Evolutionary conservation across 2,113 vertebrate genomes (phyloP), one percentile per base, ranked within the genome.

Genomic region (Corydoras maculifer): DNA sequence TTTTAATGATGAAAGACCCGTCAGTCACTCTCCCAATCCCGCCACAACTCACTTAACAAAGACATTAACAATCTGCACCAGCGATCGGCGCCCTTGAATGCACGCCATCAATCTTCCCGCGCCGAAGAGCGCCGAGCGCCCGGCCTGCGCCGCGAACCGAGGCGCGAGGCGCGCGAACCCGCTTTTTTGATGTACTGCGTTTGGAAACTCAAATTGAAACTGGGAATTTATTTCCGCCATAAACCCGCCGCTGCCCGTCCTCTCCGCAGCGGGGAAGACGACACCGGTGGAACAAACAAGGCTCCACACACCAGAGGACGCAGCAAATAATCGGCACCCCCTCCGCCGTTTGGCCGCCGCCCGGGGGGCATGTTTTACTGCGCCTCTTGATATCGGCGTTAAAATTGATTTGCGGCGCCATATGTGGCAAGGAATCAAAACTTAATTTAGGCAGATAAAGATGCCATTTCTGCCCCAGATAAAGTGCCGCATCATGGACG

Each of bases 381-480:
- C 85, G 72, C 82, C 87, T 87, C 85, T 85, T 85, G 85, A 90
- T 89, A 90, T 88, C 80, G 78, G 84, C 83, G 87, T 88, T 90
- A 90, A 89, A 91, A 89, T 86, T 91, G 90, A 91, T 91, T 91
- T 91, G 90, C 78, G 25, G 84, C 85, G 68, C 88, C 88, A 83
- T 90, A 90, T 91, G 90, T 89, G 88, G 88, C 87, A 86, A 88
- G 85, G 89, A 90, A 91, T 90, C 90, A 91, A 90, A 90, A 91
- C 87, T 90, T 89, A 84, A 90, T 91, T 91, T 90, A 87, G 84
- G 87, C 87, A 88, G 89, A 91, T 91, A 91, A 91, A 91, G 90
- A 89, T 90, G 90, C 88, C 87, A 88, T 91, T 88, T 88, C 84
- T 82, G 83, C 79, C 76, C 69, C 85, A 88, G 88, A 90, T 90